Percentiles rank a stretch among this genome's conserved stretches.
These are phyloP conservation scores for Aulostomus chinensis DNA, from an alignment of 2,797 vertebrate genomes.

Conservation along the genomic window DNA sequence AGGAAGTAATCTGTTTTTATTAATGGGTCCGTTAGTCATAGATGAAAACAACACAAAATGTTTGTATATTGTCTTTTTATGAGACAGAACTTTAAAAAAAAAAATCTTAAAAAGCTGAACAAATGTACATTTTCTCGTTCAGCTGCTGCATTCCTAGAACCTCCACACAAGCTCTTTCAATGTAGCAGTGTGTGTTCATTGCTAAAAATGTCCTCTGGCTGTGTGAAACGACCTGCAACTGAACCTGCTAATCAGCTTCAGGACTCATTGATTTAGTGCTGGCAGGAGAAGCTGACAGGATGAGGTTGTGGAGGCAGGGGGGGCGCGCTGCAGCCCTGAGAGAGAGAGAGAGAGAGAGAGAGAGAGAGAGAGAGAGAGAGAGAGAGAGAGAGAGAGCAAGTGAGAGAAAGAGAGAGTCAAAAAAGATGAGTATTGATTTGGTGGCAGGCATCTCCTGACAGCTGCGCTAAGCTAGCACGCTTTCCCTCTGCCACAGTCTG, in stretches of 20 bases:
- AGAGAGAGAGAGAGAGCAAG: conserved; percentile 7
- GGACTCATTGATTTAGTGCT: conserved; percentile 56
- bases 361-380: conserved; percentile 9
- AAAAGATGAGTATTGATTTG: conserved; percentile 61
- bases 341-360: background rate
- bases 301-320: conserved; percentile 19
- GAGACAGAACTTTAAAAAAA: too few relatives aligned
- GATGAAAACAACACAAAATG: too few relatives aligned
- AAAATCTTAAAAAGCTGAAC: too few relatives aligned
- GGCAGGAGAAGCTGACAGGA: conserved; percentile 33
- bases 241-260: conserved; percentile 63
- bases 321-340: too few relatives aligned
- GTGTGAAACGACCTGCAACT: conserved; percentile 56
- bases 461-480: conserved; percentile 50
- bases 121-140: too few relatives aligned
- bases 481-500: conserved; percentile 41
- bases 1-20: too few relatives aligned
- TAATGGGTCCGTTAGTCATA: too few relatives aligned
- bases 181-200: background rate
- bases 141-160: too few relatives aligned
- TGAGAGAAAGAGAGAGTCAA: conserved; percentile 10
- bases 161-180: background rate
- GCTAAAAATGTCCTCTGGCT: conserved; percentile 17
- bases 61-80: too few relatives aligned
- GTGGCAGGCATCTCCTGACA: conserved; percentile 62